Evolutionary conservation across 1,140 invertebrate genomes (phyloP), one percentile per base, ranked within the genome.

Genomic region (Prorops nasuta): DNA sequence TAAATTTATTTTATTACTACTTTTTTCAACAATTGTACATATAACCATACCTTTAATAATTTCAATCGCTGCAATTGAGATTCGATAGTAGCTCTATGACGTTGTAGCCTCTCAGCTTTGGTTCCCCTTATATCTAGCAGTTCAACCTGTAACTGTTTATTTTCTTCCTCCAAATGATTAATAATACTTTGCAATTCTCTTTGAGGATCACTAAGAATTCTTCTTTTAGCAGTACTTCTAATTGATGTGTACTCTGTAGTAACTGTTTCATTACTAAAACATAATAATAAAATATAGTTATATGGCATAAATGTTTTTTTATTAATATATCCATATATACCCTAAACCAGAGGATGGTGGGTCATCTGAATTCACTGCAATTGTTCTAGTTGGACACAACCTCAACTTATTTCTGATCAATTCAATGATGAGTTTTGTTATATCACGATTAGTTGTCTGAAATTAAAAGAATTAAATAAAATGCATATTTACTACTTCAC

Each of bases 161-260:
- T 80, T 60, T 81, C 78, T 44, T 79, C 71, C 59, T 81, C 80
- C 22, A 82, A 62, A 51, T 80, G 72, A 60, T 60, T 69, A 52
- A 81, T 81, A 19, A 81, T 79, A 49, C 78, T 80, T 58, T 81
- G 79, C 2, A 81, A 58, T 59, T 82, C 81, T 41, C 77, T 74
- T 41, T 76, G 74, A 12, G 77, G 76, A 63, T 77, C 73, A 49
- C 58, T 65, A 15, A 71, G 56, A 43, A 74, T 62, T 52, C 71
- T 73, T 50, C 63, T 60, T 54, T 55, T 65, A 9, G 70, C 63
- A 9, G 75, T 67, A 54, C 67, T 71, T 36, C 67, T 63, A 36
- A 71, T 20, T n/a, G 71, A 72, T 19, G 58, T 58, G 6, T 57
- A 57, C 43, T 72, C 69, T 7, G 47, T 40, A 43, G 39, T 47